Base-by-base conservation (phyloP, 2,888 invertebrate genomes). In the Tridacna gigas region DNA sequence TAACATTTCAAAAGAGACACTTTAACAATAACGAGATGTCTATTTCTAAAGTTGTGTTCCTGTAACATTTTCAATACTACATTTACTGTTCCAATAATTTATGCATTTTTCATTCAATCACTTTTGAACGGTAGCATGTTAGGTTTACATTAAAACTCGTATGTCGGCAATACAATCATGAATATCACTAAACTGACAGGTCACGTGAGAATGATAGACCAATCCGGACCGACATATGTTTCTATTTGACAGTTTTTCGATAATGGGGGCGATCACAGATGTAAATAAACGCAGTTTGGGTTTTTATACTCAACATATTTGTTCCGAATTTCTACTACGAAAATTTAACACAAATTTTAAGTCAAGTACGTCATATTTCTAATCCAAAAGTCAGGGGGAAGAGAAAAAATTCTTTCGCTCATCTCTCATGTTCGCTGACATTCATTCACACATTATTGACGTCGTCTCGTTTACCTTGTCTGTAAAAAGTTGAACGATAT, bases 171-270 rank as follows among this genome's bases (percentile, higher is more conserved):
- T 76, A 80, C 86, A 84, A 82, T 83, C 83, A 80, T 80, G 78
- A 80, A 82, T 84, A 90, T 84, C 83, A 83, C 81, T 79, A 80
- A 78, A 77, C 81, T 86, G 89, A 83, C 86, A 89, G 83, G 88
- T 90, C 91, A 91, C 88, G 89, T 91, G 91, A 84, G 77, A 79
- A 45, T 18, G 60, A 67, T 78, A 74, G 81, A 82, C 91, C 91
- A 91, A 91, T 91, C 89, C 77, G 47, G 77, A 61, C 69, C 71
- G 69, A 83, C 86, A 88, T 84, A 86, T 86, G 83, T 73, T 87
- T 87, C 82, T 81, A 82, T 89, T 90, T 89, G 90, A 90, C 90
- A 89, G 90, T 75, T 89, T 79, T 66, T 77, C 82, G 84, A 87
- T 87, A 83, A 79, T 75, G 73, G 79, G 37, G 86, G 76, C 75